phyloP scores from a whole-genome alignment of 2,113 vertebrate species.

The Ictalurus furcatus region DNA sequence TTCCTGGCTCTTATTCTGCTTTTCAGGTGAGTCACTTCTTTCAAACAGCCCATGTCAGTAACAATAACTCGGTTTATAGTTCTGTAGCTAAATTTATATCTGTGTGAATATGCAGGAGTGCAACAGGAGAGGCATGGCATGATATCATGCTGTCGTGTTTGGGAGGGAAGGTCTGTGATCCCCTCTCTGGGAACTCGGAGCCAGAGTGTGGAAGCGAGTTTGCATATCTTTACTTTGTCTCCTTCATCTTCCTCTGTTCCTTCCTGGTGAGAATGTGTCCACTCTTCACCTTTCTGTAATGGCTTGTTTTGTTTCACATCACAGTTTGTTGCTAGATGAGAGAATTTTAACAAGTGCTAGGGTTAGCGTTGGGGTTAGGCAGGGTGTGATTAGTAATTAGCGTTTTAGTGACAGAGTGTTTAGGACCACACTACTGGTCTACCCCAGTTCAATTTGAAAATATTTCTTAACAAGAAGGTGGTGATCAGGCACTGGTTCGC shows the following conservation, averaged over 20 bases:
- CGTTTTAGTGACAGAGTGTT: background rate
- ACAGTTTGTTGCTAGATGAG: background rate
- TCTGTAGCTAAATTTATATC: slow-evolving; percentile 6
- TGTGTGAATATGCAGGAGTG: slow-evolving; percentile 79
- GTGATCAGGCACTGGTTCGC: background rate
- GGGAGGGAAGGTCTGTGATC: slow-evolving; percentile 83
- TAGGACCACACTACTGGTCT: background rate
- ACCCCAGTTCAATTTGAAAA: background rate
- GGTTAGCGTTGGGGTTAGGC: background rate
- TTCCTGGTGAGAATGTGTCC: slow-evolving; percentile 84
- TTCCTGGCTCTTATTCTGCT: slow-evolving; percentile 94
- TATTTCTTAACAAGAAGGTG: background rate
- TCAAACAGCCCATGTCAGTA: background rate
- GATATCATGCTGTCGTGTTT: slow-evolving; percentile 97
- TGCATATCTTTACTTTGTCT: slow-evolving; percentile 97
- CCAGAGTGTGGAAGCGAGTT: slow-evolving; percentile 92
- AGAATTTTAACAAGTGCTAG: background rate
- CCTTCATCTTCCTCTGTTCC: slow-evolving; percentile 99
- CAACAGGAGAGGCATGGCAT: slow-evolving; percentile 96
- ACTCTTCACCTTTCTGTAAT: background rate
- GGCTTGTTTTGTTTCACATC: background rate
- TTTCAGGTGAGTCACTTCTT: slow-evolving; percentile 81
- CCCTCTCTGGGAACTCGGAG: slow-evolving; percentile 74
- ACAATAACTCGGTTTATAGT: background rate
- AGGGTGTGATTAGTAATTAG: background rate